These are phyloP conservation scores for Petrophora chlorosata DNA, from an alignment of 2,888 invertebrate genomes.

Conservation along the genomic window DNA sequence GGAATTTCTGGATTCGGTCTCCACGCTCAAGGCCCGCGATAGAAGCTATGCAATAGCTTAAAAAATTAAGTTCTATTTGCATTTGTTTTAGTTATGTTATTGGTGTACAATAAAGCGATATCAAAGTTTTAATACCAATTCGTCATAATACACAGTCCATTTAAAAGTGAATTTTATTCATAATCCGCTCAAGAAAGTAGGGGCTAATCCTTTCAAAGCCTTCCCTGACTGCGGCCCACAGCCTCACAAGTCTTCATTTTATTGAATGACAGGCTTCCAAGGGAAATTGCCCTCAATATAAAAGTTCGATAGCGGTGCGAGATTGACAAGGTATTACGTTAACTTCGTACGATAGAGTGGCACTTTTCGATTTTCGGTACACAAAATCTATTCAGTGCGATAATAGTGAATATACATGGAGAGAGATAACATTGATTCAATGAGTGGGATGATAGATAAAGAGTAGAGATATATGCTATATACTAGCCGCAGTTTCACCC, in stretches of 20 bases:
- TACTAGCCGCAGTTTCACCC: too few relatives aligned
- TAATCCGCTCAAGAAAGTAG: too few relatives aligned
- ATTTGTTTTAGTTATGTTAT: too few relatives aligned
- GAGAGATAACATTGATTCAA: slow-evolving; percentile 6
- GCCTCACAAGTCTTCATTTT: slow-evolving; percentile 31
- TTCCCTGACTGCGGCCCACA: slow-evolving; percentile 11
- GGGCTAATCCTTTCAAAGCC: neutral
- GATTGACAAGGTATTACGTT: slow-evolving; percentile 34
- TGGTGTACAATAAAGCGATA: too few relatives aligned
- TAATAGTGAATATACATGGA: slow-evolving; percentile 15
- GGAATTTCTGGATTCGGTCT: too few relatives aligned
- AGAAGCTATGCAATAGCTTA: too few relatives aligned
- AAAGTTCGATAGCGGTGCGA: slow-evolving; percentile 32
- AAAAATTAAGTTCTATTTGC: too few relatives aligned
- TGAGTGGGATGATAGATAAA: neutral
- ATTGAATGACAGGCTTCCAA: slow-evolving; percentile 39
- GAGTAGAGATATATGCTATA: too few relatives aligned
- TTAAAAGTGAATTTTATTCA: too few relatives aligned
- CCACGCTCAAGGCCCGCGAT: too few relatives aligned
- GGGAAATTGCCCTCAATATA: slow-evolving; percentile 42
- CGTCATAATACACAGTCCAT: too few relatives aligned
- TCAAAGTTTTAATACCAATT: too few relatives aligned
- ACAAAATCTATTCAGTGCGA: slow-evolving; percentile 28
- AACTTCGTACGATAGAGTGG: slow-evolving; percentile 38
- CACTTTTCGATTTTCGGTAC: slow-evolving; percentile 33